Percentiles rank a stretch among this genome's conserved stretches.
phyloP scores from a whole-genome alignment of 2,797 vertebrate species.

The Dromococcyx pavoninus region DNA sequence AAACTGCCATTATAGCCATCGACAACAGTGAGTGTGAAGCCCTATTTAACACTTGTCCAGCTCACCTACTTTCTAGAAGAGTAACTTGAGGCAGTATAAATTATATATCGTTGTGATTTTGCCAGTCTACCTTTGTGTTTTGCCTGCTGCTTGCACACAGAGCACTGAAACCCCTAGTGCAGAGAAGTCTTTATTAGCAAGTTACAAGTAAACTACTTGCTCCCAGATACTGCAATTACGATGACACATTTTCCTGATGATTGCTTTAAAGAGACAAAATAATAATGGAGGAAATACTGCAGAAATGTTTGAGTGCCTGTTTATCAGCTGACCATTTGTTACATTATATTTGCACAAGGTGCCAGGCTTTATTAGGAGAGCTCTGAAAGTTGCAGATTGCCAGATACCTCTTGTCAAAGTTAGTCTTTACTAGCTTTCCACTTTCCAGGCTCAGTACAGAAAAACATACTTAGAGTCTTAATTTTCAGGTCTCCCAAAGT shows the following conservation, averaged over 20 bases:
- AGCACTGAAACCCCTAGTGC: neutral
- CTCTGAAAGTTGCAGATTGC: neutral
- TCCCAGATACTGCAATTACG: conserved; percentile 20
- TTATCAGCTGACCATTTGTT: conserved; percentile 9
- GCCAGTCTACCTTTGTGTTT: neutral
- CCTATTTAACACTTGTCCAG: conserved; percentile 1
- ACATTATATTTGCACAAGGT: neutral
- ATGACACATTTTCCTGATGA: neutral
- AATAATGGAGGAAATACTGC: neutral
- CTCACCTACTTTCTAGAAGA: neutral
- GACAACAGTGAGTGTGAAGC: neutral
- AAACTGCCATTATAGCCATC: neutral
- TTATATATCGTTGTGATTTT: conserved; percentile 25
- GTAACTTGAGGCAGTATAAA: conserved; percentile 39
- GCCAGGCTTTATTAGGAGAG: neutral
- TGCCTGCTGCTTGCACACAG: neutral
- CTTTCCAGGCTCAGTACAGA: neutral
- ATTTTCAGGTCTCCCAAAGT: neutral
- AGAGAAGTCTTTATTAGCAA: neutral
- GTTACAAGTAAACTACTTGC: neutral
- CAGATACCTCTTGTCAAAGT: neutral
- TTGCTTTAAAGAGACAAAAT: conserved; percentile 27
- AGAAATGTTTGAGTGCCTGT: conserved; percentile 39
- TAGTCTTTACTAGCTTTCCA: neutral
- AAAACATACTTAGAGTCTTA: neutral